Evolutionary conservation across 1,140 invertebrate genomes (phyloP), one percentile per base, ranked within the genome.

Genomic region (Drosophila lacteicornis): DNA sequence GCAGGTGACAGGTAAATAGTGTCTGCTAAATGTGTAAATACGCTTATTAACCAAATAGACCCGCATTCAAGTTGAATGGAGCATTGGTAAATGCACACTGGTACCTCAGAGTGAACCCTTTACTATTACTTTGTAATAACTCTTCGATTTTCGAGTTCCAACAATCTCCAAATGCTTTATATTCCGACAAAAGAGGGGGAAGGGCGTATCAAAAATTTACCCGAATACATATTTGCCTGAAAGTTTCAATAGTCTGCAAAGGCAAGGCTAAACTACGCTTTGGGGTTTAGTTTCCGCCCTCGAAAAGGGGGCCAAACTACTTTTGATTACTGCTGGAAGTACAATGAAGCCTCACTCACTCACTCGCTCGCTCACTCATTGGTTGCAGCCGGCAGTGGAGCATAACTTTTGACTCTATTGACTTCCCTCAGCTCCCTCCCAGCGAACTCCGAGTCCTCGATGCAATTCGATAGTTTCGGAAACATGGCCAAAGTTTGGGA

Each of bases 321-420:
- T 87, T 87, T 87, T 87, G 83, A 87, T 87, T 87, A 87, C 84
- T 88, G 71, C 76, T 79, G 75, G 75, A 86, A 59, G 75, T 75
- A 87, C 56, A 78, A 77, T 78, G 57, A 70, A 82, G 45, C 70
- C 61, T 46, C 78, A 73, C 70, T 79, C 71, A 79, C 45, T 46
- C 11, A 19, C 33, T 56, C 53, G 25, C 36, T 40, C 47, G n/a
- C 22, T 61, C 77, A 75, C 75, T 80, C 76, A 82, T 70, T 79
- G 83, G 63, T 38, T 49, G 62, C 75, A 79, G 75, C 63, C 67
- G 60, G 71, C 83, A 87, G 67, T 77, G 62, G 57, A 68, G 84
- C 85, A 88, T 87, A 87, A 88, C 84, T 87, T 87, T 84, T 88
- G 69, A 84, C 84, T 88, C 85, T 80, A 84, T 87, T 80, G 84